Conservation (phyloP, 1,140 invertebrate species). For the Yoshiicerus persimilis region DNA sequence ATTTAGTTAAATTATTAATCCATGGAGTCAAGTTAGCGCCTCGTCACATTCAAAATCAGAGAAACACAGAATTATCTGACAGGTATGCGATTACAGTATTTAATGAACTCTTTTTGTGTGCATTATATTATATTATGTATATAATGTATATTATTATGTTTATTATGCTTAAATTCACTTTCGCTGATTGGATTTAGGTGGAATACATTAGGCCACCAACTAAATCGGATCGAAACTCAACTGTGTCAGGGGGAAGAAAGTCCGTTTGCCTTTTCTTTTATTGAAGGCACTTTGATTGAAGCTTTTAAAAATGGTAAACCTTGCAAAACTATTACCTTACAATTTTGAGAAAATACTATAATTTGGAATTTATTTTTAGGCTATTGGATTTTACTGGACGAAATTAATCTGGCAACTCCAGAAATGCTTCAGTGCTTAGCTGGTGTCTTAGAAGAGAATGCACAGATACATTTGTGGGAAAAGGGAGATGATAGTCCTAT, state of each 20-base stretch:
- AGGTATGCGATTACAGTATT: neutral
- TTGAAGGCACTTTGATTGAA: constrained; percentile 88
- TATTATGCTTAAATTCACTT: neutral
- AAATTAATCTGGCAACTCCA: constrained; percentile 94
- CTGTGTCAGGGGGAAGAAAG: constrained; percentile 64
- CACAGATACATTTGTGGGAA: constrained; percentile 78
- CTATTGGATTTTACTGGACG: constrained; percentile 93
- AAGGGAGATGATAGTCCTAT: constrained; percentile 80
- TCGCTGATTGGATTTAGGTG: constrained; percentile 55
- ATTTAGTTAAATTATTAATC: constrained; percentile 73
- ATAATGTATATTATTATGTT: neutral
- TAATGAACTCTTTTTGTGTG: constrained; percentile 25
- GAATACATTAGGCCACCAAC: constrained; percentile 62
- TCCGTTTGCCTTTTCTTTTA: constrained; percentile 84
- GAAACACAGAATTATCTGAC: constrained; percentile 61
- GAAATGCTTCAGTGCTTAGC: constrained; percentile 95
- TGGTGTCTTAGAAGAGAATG: constrained; percentile 80
- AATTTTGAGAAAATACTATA: neutral
- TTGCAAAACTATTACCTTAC: neutral
- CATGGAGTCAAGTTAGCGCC: constrained; percentile 61
- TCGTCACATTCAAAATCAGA: neutral
- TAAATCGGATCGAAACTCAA: constrained; percentile 62
- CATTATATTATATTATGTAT: too few species aligned
- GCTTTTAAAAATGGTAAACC: constrained; percentile 74
- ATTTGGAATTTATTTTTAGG: constrained; percentile 53